phyloP scores from a whole-genome alignment of 2,888 invertebrate genomes.

The Caenorhabditis angaria region DNA sequence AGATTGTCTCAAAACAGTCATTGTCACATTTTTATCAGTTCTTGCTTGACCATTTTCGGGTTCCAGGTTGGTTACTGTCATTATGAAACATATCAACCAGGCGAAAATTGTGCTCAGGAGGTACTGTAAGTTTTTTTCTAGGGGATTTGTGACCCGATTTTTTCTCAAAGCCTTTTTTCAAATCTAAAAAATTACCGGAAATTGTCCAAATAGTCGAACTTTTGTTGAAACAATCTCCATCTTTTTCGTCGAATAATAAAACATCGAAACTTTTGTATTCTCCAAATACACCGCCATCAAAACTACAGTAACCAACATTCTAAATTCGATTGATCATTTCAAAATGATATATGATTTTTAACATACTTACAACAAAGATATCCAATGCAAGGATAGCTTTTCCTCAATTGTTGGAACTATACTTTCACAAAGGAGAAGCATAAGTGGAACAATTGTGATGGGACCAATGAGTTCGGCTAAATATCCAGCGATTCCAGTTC shows the following conservation, averaged over 20 bases:
- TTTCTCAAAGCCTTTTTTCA: background rate
- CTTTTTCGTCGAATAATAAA: constrained; percentile 40
- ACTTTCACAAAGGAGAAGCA: constrained; percentile 60
- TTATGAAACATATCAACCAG: constrained; percentile 59
- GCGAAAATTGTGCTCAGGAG: constrained; percentile 57
- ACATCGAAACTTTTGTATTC: constrained; percentile 57
- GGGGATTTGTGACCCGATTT: background rate
- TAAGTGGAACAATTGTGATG: constrained; percentile 66
- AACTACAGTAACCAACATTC: constrained; percentile 57
- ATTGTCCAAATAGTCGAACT: constrained; percentile 62
- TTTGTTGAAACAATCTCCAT: constrained; percentile 32
- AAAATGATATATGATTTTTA: background rate
- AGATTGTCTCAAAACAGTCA: constrained; percentile 52
- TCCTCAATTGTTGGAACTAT: constrained; percentile 64
- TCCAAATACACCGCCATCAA: constrained; percentile 62
- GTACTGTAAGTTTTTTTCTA: constrained; percentile 46
- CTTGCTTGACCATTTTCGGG: constrained; percentile 53
- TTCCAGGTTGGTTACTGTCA: constrained; percentile 58
- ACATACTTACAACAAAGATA: constrained; percentile 58
- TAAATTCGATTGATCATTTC: constrained; percentile 28
- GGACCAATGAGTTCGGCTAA: constrained; percentile 66
- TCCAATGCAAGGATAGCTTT: constrained; percentile 64
- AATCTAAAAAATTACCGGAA: constrained; percentile 48
- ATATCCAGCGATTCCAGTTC: constrained; percentile 63
- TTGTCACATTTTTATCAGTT: constrained; percentile 58